Conservation (phyloP, 2,113 vertebrate species). For the Tautogolabrus adspersus region DNA sequence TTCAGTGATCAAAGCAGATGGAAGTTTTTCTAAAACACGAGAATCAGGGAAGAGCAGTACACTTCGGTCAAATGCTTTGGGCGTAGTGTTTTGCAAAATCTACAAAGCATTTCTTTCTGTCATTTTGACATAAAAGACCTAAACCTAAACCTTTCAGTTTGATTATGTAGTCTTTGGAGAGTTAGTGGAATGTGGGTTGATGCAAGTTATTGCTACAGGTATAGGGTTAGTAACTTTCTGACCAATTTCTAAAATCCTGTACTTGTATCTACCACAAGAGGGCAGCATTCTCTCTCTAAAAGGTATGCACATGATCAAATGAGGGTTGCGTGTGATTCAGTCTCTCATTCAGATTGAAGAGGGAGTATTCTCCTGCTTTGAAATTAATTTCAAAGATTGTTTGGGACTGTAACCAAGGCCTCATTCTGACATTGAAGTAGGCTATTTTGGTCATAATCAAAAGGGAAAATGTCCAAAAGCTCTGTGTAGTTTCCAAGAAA, state of each 20-base stretch:
- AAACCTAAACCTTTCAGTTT: too few species aligned
- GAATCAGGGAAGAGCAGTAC: not conserved
- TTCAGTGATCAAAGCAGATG: not conserved
- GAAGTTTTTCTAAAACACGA: not conserved
- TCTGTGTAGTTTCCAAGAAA: not conserved
- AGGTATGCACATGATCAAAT: not conserved
- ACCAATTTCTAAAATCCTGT: not conserved
- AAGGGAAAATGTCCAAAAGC: not conserved
- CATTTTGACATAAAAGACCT: too few species aligned
- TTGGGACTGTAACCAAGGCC: not conserved
- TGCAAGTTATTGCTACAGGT: not conserved
- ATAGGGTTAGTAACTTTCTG: not conserved
- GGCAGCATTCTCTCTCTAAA: constrained; percentile 52
- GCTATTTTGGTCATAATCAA: not conserved
- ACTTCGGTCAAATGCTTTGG: not conserved
- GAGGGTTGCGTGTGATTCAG: not conserved
- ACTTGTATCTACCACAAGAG: constrained; percentile 58
- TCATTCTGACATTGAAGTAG: constrained; percentile 11
- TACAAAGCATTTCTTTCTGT: not conserved
- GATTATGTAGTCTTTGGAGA: not conserved
- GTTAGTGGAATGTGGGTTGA: too few species aligned
- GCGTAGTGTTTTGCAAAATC: not conserved
- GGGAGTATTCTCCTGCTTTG: not conserved
- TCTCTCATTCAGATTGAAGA: not conserved
- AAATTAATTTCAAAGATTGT: not conserved